Evolutionary conservation across 2,888 invertebrate species (phyloP).

Genomic region (Nymphalis c-album): DNA sequence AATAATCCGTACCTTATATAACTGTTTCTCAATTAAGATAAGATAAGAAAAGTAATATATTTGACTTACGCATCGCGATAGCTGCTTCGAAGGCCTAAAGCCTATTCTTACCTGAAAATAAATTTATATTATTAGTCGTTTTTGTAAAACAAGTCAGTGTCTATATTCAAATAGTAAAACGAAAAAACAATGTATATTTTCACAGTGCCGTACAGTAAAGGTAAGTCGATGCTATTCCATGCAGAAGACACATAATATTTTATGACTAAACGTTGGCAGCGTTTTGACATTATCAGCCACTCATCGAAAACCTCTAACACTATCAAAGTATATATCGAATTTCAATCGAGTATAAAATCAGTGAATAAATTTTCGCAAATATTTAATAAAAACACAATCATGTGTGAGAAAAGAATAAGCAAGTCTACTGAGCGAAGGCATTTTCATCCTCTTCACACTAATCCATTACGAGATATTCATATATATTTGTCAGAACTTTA

Average conservation of each 20-base stretch:
- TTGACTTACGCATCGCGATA: constrained; percentile 2
- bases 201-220: not conserved
- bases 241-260: constrained; percentile 11
- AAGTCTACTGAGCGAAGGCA: no score
- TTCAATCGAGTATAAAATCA: not conserved
- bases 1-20: not conserved
- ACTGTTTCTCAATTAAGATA: not conserved
- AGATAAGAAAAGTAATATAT: not conserved
- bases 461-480: no score
- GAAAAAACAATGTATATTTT: not conserved
- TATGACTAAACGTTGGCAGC: constrained; percentile 10
- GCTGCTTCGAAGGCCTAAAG: not conserved
- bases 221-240: constrained; percentile 10
- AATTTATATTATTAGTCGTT: not conserved
- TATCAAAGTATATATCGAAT: not conserved
- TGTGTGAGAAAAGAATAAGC: no score
- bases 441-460: no score
- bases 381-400: not conserved
- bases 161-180: not conserved
- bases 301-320: not conserved
- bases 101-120: constrained; percentile 6
- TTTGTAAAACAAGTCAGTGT: not conserved
- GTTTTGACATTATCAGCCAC: constrained; percentile 6
- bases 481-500: no score
- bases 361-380: not conserved